Conservation (phyloP, 2,113 vertebrate genomes). For the Diphyllodes magnificus region DNA sequence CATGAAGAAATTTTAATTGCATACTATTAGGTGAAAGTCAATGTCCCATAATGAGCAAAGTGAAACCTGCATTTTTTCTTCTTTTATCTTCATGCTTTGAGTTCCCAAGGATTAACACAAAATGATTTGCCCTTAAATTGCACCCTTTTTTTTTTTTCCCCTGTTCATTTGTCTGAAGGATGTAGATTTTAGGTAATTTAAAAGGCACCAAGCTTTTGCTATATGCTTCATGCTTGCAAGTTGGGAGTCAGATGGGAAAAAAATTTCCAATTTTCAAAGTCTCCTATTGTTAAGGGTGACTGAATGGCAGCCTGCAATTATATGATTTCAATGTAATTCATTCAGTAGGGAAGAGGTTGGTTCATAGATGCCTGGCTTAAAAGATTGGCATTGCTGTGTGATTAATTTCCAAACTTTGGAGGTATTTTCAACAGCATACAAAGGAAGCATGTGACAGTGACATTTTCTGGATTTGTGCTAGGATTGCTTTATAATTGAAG, state of each 20-base stretch:
- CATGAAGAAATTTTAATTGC: conserved; percentile 75
- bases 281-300: conserved; percentile 70
- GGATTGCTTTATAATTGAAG: conserved; percentile 62
- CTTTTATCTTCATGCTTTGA: conserved; percentile 68
- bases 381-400: conserved; percentile 62
- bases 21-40: conserved; percentile 76
- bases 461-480: conserved; percentile 51
- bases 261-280: conserved; percentile 61
- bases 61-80: conserved; percentile 68
- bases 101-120: conserved; percentile 58
- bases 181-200: conserved; percentile 64
- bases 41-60: conserved; percentile 73
- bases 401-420: conserved; percentile 65
- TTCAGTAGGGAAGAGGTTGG: conserved; percentile 55
- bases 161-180: conserved; percentile 61
- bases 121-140: conserved; percentile 66
- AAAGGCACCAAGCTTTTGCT: conserved; percentile 48
- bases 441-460: conserved; percentile 45
- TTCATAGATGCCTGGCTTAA: conserved; percentile 61
- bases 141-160: background rate
- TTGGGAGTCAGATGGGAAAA: conserved; percentile 55
- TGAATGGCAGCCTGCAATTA: conserved; percentile 67
- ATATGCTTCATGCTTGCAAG: conserved; percentile 51
- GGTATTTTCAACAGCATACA: conserved; percentile 58
- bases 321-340: conserved; percentile 57